Base-by-base conservation (phyloP, 2,888 invertebrate genomes). In the Belgica antarctica region DNA sequence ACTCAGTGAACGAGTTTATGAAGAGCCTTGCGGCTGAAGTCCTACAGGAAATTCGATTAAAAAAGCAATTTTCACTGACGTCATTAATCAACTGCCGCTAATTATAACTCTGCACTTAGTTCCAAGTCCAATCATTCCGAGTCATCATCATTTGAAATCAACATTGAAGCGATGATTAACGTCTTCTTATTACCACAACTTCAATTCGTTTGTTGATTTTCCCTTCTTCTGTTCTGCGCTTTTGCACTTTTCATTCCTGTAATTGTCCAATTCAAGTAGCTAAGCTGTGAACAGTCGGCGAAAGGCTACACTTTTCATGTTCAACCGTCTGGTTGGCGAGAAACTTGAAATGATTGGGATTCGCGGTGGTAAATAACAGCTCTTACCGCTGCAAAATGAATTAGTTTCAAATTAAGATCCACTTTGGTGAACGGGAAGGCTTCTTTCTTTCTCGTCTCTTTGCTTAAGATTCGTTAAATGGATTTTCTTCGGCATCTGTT, bases 191-290 rank as follows among this genome's bases (percentile, higher is more conserved):
- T 52, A n/a, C n/a, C n/a, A n/a, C n/a, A n/a, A n/a, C n/a, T n/a
- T n/a, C n/a, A n/a, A n/a, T n/a, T 52, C n/a, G 19, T n/a, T 17
- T 52, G 19, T 34, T 12, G 34, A 34, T 12, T 34, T 34, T 7
- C 31, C 5, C 31, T 10, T 31, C 10, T 31, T 31, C 10, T 10
- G 5, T 31, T 41, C 41, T 12, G 10, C 5, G 5, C 52, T 52
- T 52, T 22, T 52, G 52, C 52, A 52, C 2, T 52, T 52, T 52
- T 17, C n/a, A n/a, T n/a, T n/a, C n/a, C n/a, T n/a, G 22, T 52
- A 17, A 52, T 52, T 52, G 52, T n/a, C 52, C 17, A 52, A 52
- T 52, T 52, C 52, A 52, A 52, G 52, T 52, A 52, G 52, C 52
- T 7, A 15, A 2, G 46, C 8, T 46, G 7, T 46, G 46, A 46